A percentile compares a stretch with the other conserved stretches of the same genome.
Conservation (phyloP, 2,888 invertebrate genomes). For the Chaetoderma sp. region DNA sequence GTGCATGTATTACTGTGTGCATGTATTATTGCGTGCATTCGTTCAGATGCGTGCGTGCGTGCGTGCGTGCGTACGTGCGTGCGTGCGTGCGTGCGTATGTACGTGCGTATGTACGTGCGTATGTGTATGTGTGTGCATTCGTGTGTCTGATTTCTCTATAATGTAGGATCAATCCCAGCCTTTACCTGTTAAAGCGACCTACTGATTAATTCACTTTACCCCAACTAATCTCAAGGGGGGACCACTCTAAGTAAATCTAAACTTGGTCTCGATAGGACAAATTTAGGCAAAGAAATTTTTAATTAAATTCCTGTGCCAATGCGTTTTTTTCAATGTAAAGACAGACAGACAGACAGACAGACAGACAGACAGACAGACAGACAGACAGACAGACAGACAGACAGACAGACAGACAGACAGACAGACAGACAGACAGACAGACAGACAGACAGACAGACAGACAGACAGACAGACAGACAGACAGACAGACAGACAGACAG, state of each 20-base stretch:
- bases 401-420: slow-evolving; percentile 11
- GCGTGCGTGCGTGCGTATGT: neutral
- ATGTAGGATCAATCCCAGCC: too few relatives aligned
- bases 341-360: slow-evolving; percentile 1
- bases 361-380: neutral
- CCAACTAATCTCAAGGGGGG: too few relatives aligned
- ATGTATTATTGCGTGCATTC: too few relatives aligned
- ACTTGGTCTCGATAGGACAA: too few relatives aligned
- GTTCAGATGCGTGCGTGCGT: neutral
- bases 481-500: slow-evolving; percentile 8
- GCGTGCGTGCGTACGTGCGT: neutral
- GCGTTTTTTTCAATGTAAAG: too few relatives aligned
- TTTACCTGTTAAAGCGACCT: too few relatives aligned
- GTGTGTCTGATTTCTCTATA: too few relatives aligned
- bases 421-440: slow-evolving; percentile 7
- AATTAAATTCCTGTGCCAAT: too few relatives aligned
- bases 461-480: neutral
- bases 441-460: slow-evolving; percentile 3
- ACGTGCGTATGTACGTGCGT: slow-evolving; percentile 2
- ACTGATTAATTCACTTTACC: too few relatives aligned
- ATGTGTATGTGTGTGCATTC: neutral
- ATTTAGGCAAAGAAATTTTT: too few relatives aligned
- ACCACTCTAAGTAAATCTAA: too few relatives aligned
- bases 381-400: neutral
- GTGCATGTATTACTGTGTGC: too few relatives aligned